Conservation (phyloP, 1,140 invertebrate genomes). For the Maniola jurtina region DNA sequence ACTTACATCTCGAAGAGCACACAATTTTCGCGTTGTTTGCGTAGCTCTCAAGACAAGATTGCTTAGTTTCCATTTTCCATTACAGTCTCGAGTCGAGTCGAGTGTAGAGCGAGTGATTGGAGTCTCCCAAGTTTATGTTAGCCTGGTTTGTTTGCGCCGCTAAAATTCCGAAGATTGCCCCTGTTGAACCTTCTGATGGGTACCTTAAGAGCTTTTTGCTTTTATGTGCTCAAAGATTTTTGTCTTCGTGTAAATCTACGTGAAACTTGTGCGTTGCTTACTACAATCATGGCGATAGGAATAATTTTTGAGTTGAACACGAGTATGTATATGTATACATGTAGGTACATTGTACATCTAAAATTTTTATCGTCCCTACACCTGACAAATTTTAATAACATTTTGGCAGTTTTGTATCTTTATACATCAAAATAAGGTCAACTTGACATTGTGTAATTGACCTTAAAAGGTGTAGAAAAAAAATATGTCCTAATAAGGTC, state of each 20-base stretch:
- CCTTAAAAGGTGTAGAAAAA: too few relatives aligned
- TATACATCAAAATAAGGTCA: too few relatives aligned
- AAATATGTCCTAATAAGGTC: too few relatives aligned
- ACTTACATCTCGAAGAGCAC: neutral
- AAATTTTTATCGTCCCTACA: too few relatives aligned
- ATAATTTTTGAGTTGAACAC: too few relatives aligned
- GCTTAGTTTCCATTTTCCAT: conserved; percentile 16
- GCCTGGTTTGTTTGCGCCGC: conserved; percentile 9
- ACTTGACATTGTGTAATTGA: too few relatives aligned
- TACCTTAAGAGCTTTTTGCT: neutral
- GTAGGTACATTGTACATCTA: too few relatives aligned
- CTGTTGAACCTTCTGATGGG: neutral
- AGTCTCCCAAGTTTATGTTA: neutral
- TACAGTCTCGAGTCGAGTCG: neutral
- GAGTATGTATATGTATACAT: too few relatives aligned
- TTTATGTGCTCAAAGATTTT: conserved; percentile 1
- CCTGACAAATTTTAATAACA: too few relatives aligned
- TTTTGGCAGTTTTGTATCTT: too few relatives aligned
- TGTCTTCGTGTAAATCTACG: neutral
- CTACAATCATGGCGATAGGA: too few relatives aligned
- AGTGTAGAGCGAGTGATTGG: conserved; percentile 10
- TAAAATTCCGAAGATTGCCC: conserved; percentile 10
- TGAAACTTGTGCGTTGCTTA: neutral
- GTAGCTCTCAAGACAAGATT: conserved; percentile 12
- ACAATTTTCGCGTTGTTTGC: conserved; percentile 6